Conservation (phyloP, 2,113 vertebrate species). For the Mola mola region DNA sequence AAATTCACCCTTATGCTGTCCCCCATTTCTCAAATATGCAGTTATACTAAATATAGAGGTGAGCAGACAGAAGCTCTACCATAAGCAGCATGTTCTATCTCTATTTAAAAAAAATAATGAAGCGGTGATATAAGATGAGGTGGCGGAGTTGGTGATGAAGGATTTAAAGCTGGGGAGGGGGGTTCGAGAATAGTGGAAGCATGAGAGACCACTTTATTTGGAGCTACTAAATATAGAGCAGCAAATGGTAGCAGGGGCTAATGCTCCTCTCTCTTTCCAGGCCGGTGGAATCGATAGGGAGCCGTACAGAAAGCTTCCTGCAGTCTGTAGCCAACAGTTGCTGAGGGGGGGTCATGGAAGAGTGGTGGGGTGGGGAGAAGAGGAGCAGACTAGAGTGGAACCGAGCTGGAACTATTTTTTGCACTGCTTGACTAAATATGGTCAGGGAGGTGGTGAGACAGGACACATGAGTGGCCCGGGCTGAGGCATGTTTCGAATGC, state of each 20-base stretch:
- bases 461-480: slow-evolving; percentile 88
- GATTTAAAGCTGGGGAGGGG: slow-evolving; percentile 58
- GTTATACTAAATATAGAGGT: slow-evolving; percentile 88
- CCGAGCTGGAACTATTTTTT: slow-evolving; percentile 92
- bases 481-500: slow-evolving; percentile 92
- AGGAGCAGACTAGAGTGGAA: slow-evolving; percentile 61
- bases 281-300: slow-evolving; percentile 91
- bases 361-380: slow-evolving; percentile 39
- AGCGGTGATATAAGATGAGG: slow-evolving; percentile 59
- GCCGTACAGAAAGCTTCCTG: slow-evolving; percentile 86
- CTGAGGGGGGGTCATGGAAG: slow-evolving; percentile 69
- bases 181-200: slow-evolving; percentile 72
- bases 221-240: slow-evolving; percentile 87
- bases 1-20: slow-evolving; percentile 27
- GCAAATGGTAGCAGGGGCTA: slow-evolving; percentile 86
- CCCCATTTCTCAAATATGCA: slow-evolving; percentile 53
- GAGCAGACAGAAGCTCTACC: slow-evolving; percentile 82
- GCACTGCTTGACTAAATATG: slow-evolving; percentile 99
- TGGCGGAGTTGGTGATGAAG: slow-evolving; percentile 58
- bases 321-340: slow-evolving; percentile 87
- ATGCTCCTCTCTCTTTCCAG: slow-evolving; percentile 63
- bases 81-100: slow-evolving; percentile 82
- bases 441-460: slow-evolving; percentile 94
- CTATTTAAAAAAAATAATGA: slow-evolving; percentile 78
- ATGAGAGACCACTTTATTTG: slow-evolving; percentile 93